phyloP scores from a whole-genome alignment of 2,797 vertebrate species.

The Hirundo rustica region DNA sequence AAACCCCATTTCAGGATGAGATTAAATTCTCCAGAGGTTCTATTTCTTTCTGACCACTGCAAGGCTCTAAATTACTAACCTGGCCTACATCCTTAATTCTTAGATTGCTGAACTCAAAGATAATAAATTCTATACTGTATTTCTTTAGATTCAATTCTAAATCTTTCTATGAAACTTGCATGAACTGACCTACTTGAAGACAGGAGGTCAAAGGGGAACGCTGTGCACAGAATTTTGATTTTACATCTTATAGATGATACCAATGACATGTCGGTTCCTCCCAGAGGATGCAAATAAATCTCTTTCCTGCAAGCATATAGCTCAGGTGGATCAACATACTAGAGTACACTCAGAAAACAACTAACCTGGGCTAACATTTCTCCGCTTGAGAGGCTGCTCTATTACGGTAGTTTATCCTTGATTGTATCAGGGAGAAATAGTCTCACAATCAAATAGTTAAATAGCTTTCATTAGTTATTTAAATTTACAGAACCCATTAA shows the following conservation, averaged over 20 bases:
- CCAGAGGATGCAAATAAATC: neutral
- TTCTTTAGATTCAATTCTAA: constrained; percentile 2
- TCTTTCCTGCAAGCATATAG: neutral
- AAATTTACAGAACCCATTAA: constrained; percentile 43
- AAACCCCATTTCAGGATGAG: constrained; percentile 4
- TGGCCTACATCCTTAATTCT: constrained; percentile 13
- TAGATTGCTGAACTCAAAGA: neutral
- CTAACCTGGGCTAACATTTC: neutral
- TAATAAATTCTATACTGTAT: neutral
- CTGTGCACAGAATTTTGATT: neutral
- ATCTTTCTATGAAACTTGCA: neutral
- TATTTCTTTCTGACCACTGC: neutral
- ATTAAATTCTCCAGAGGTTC: constrained; percentile 2
- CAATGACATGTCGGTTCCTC: neutral
- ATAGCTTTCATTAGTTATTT: constrained; percentile 49
- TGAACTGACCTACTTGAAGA: neutral
- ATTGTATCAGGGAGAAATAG: neutral
- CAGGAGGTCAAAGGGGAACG: neutral
- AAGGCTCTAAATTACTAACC: constrained; percentile 1
- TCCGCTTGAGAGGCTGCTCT: neutral
- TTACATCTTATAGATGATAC: neutral
- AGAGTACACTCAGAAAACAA: neutral
- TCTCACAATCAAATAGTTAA: constrained; percentile 41
- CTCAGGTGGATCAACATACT: neutral
- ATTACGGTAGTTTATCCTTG: neutral